Base-by-base conservation (phyloP, 2,113 vertebrate species). In the Brienomyrus longianalis region DNA sequence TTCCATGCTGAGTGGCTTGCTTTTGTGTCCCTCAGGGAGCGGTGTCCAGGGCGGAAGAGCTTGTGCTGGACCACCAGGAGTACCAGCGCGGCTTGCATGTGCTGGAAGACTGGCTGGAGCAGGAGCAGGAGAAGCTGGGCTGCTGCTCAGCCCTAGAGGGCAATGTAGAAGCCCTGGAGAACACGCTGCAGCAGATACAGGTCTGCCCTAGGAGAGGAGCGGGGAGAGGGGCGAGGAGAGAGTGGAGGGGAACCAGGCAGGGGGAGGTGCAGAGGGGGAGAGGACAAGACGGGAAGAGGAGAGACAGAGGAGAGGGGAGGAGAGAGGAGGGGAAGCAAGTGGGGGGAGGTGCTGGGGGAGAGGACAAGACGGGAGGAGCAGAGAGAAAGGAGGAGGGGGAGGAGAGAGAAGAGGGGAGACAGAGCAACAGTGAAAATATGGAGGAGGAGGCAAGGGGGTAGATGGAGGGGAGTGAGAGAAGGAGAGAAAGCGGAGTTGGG, bases 91-190 rank as follows among this genome's bases (percentile, higher is more conserved):
- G 96, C 17, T 91, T 99, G 27, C 97, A 98, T 89, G 93, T 95
- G 39, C 99, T 99, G 95, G 98, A 99, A 93, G 94, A 96, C 88
- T 99, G 98, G 98, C 92, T 99, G 93, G 97, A 96, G 89, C 97
- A 97, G 91, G 97, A 99, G 89, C 97, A 97, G 91, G 97, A 97
- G 87, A 96, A 95, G 56, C 95, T 99, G 87, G 95, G 94, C 9
- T 95, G 90, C 11, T 94, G 96, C 35, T 97, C 95, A 2, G 95
- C 97, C 88, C 95, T 97, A 85, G 96, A 97, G 91, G 97, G 97
- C 51, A 97, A 97, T 5, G 92, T 95, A 7, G 95, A 96, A 23
- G 94, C 95, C 27, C 96, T 97, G 6, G 97, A 99, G 93, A 93
- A 95, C 83, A 96, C 95, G 0, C 92, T 99, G 84, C 93, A 93